These are phyloP conservation scores for Phrynosoma blainvillii DNA, from an alignment of 2,113 vertebrate genomes.

Conservation along the genomic window DNA sequence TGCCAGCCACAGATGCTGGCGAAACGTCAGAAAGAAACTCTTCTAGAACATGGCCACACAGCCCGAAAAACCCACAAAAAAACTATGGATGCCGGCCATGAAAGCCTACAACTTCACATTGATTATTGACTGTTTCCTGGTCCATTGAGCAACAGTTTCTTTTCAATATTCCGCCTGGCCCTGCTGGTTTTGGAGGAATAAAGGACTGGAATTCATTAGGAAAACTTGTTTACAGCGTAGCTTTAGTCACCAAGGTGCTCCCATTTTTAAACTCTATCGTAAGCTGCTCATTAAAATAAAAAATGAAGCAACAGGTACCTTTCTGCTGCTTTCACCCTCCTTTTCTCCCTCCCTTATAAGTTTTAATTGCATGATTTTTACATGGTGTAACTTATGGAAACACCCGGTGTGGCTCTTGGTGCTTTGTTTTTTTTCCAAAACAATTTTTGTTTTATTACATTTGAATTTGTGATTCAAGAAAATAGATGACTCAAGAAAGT, in stretches of 20 bases:
- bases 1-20: too few relatives aligned
- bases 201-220: conserved; percentile 77
- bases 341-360: conserved; percentile 70
- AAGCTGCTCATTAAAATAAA: conserved; percentile 76
- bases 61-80: too few relatives aligned
- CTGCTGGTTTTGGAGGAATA: conserved; percentile 67
- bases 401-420: conserved; percentile 69
- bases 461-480: conserved; percentile 57
- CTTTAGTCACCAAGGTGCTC: conserved; percentile 70
- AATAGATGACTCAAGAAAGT: conserved; percentile 51
- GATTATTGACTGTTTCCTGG: conserved; percentile 7
- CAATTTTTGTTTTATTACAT: conserved; percentile 61
- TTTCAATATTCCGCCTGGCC: conserved; percentile 53
- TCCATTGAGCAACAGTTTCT: conserved; percentile 7
- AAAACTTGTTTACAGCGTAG: conserved; percentile 71
- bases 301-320: conserved; percentile 73
- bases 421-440: conserved; percentile 75
- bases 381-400: conserved; percentile 83
- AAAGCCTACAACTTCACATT: too few relatives aligned
- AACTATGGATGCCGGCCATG: too few relatives aligned
- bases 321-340: conserved; percentile 45
- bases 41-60: too few relatives aligned
- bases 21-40: too few relatives aligned
- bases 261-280: conserved; percentile 73
- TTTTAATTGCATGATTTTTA: conserved; percentile 79